Evolutionary conservation across 2,888 invertebrate species (phyloP), one percentile per base, ranked within the genome.

Genomic region (Azorinus chamasolen): DNA sequence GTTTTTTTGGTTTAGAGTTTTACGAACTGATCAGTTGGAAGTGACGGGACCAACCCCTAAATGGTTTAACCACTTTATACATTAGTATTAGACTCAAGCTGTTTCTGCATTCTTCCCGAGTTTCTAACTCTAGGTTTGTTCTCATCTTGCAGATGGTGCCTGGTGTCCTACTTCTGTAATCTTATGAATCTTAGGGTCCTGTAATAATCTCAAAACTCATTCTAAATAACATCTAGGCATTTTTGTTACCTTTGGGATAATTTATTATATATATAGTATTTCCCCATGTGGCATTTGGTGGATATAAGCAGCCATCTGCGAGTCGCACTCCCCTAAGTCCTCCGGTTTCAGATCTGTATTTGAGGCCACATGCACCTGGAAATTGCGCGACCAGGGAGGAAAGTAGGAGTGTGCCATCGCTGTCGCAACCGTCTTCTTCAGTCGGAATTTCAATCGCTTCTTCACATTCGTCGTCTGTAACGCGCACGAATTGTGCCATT

Each of bases 381-480:
- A 97, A 99, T 93, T 99, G 98, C 46, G 98, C 98, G 82, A 97
- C 96, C 64, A 99, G 94, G 5, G 99, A 99, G 66, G 98, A 96
- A 88, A 99, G 94, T 77, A 98, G 94, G 75, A 99, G 94, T 14
- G 97, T 97, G 64, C 97, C 97, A 94, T 80, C 80, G 6, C 41
- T 22, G n/a, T 76, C 80, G 6, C 45, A 41, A 1, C 65, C 65
- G 94, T 99, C 98, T 88, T 96, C 95, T 94, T 99, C 99, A 71
- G 96, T 96, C 10, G 99, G 99, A 87, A 99, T 95, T 94, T 99
- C 99, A 84, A 99, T 98, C 10, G 98, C 97, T 93, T 98, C 98
- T 81, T 97, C 97, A 14, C 79, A 84, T 94, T 98, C 98, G 91
- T 98, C 98, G 94, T 99, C 99, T 87, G 97, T 96, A 81, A 98